Evolutionary conservation across 2,888 invertebrate genomes (phyloP).

Genomic region (Tanypteryx hageni): DNA sequence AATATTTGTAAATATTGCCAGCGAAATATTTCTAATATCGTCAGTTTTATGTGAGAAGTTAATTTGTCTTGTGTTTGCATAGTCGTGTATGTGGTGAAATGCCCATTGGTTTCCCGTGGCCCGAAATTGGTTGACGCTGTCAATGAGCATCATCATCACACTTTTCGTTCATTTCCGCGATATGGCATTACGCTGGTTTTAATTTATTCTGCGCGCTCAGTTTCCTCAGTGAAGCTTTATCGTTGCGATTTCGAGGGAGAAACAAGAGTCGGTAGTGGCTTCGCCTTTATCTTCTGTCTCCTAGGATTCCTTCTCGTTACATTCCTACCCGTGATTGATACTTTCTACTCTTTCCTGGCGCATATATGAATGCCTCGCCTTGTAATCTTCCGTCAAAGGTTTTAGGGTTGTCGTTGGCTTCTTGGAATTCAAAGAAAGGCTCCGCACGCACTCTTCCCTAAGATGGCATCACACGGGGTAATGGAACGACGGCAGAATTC

Average conservation of each 20-base stretch:
- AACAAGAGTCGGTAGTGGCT: background rate
- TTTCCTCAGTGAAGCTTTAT: background rate
- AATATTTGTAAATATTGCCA: no score
- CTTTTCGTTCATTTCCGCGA: background rate
- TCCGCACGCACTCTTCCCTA: background rate
- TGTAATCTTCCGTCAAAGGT: background rate
- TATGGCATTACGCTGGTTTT: no score
- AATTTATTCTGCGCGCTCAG: no score
- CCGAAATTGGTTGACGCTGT: background rate
- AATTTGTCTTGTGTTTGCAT: no score
- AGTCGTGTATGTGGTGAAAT: no score
- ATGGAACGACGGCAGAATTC: slow-evolving; percentile 39
- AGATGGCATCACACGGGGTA: slow-evolving; percentile 15
- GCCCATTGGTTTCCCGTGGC: no score
- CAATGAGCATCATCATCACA: background rate
- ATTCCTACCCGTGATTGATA: background rate
- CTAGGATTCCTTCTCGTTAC: background rate
- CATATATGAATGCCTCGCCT: background rate
- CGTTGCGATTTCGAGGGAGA: background rate
- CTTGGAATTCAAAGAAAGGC: slow-evolving; percentile 39
- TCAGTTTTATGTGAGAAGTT: no score
- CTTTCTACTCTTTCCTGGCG: background rate
- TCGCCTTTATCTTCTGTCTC: background rate
- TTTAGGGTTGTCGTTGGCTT: slow-evolving; percentile 29
- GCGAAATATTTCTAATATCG: no score